Base-by-base conservation (phyloP, 2,797 vertebrate species). In the Centropyge bicolor region DNA sequence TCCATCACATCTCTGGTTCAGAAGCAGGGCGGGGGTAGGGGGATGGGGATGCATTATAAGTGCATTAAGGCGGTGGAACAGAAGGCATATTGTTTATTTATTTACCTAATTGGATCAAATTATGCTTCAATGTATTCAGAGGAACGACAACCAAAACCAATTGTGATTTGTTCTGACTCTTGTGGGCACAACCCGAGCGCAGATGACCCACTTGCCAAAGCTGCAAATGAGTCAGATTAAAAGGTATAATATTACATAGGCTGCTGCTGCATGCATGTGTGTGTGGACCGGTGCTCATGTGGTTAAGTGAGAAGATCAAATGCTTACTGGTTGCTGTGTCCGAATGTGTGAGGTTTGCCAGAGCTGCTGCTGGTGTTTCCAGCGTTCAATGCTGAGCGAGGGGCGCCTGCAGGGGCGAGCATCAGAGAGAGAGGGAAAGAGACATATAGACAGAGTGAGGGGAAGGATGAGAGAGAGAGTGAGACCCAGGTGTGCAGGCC, bases 11-110 rank as follows among this genome's bases (percentile, higher is more conserved):
- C 73, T 75, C 80, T 31, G 70, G 70, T 80, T 86, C 75, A 81
- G 54, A 63, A 73, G 70, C 69, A 70, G 86, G 64, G 54, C 57
- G 52, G 73, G 54, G 36, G 82, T 45, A 52, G 87, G 88, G 89
- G 86, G 85, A 69, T 78, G 90, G 84, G 90, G 80, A 70, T 83
- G 91, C 90, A 92, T 92, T 90, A 88, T 90, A 90, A 92, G 89
- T 92, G 88, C 91, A 93, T 94, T 93, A 93, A 92, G 91, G 83
- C 90, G 45, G 13, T 19, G 79, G 81, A 94, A 93, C 94, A 94
- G 94, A 94, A 91, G 94, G 93, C 90, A 94, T 94, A 94, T 94
- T 93, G 92, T 94, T 94, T 94, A 94, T 94, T 94, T 95, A 94
- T 94, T 93, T 95, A 91, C 88, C 88, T 94, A 94, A 94, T 93